Percentiles rank a stretch among this genome's conserved stretches.
Conservation (phyloP, 1,140 invertebrate genomes). For the Sitophilus oryzae region DNA sequence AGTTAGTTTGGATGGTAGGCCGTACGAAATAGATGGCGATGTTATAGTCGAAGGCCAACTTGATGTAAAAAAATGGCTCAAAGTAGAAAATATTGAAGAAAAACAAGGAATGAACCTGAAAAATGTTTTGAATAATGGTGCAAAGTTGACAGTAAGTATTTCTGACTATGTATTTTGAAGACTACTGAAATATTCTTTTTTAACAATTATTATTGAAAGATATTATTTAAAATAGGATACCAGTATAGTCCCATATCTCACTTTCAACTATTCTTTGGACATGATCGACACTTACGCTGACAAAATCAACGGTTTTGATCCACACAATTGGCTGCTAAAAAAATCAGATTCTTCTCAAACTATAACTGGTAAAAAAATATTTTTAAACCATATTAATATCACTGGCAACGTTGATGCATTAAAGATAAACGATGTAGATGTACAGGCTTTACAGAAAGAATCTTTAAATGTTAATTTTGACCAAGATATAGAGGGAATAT, state of each 20-base stretch:
- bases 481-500: conserved; percentile 43
- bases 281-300: conserved; percentile 36
- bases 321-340: conserved; percentile 34
- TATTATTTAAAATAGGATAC: conserved; percentile 23
- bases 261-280: conserved; percentile 41
- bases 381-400: conserved; percentile 38
- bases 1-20: conserved; percentile 38
- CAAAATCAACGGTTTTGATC: conserved; percentile 37
- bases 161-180: background rate
- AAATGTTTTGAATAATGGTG: conserved; percentile 25
- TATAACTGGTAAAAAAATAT: conserved; percentile 42
- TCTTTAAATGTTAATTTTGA: conserved; percentile 42
- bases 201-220: background rate
- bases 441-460: conserved; percentile 34
- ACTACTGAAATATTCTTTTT: background rate
- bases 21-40: conserved; percentile 39
- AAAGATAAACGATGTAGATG: conserved; percentile 34
- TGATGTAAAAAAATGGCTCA: conserved; percentile 37
- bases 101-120: conserved; percentile 16
- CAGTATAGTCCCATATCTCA: conserved; percentile 33
- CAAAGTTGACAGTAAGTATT: conserved; percentile 9
- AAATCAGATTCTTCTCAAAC: conserved; percentile 40
- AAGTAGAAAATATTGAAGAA: conserved; percentile 36
- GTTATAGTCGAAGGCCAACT: conserved; percentile 43
- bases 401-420: conserved; percentile 30